Base-by-base conservation (phyloP, 1,140 invertebrate species). In the Neodiprion pinetum region DNA sequence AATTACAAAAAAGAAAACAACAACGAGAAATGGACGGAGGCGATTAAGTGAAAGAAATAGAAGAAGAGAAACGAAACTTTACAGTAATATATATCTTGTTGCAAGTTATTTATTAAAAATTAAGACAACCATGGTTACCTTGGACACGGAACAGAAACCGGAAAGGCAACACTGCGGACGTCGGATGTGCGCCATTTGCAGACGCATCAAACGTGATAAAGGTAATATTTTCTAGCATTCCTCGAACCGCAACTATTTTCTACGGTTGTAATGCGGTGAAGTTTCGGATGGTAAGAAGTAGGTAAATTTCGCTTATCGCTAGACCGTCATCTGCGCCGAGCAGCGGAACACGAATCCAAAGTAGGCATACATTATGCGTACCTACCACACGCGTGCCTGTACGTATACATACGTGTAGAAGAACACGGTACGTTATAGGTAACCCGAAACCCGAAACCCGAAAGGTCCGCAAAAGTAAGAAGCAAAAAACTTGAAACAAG, bases 161-260 rank as follows among this genome's bases (percentile, higher is more conserved):
- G 86, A 88, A 77, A 78, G 86, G 84, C 86, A 87, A 76, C 87
- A 88, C 72, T 88, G 87, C 78, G 86, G 83, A 70, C 83, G 87
- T 65, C 86, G 87, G 74, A 88, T 88, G 87, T 88, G 87, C 77
- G 87, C 87, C 65, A 88, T 88, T 84, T 88, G 87, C 83, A 84
- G 87, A 80, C 85, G 87, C 79, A 86, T 88, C 82, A 87, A 84
- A 79, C 83, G 87, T 74, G 87, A 88, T 76, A 88, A 85, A 88
- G 87, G 87, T 88, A 87, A 86, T n/a, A 14, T 69, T 47, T 23
- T 14, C 68, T 47, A 12, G 8, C 68, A 0, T 69, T 69, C 21
- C 28, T 5, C 14, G 61, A 66, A 66, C 14, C 21, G 61, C 61
- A 66, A 66, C 1, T n/a, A 66, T 40, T 40, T 1, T 40, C 28